Percentiles rank a stretch among this genome's conserved stretches.
phyloP scores from a whole-genome alignment of 2,797 vertebrate genomes.

The Anolis apletophallus region DNA sequence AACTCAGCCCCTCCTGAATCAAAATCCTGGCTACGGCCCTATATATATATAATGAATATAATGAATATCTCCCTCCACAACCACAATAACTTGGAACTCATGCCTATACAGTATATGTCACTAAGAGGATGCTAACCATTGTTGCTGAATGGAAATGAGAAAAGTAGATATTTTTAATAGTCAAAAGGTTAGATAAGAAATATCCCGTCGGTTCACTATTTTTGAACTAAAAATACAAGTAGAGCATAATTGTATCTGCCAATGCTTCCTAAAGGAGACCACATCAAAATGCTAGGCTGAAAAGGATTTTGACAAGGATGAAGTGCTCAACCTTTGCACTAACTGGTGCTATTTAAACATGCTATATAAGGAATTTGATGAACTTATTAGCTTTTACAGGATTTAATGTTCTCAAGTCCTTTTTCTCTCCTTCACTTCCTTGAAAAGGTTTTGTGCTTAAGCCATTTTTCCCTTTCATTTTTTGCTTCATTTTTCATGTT shows the following conservation, averaged over 20 bases:
- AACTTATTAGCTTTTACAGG: slow-evolving; percentile 21
- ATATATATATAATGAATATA: too few species aligned
- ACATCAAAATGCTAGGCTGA: neutral
- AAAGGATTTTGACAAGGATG: neutral
- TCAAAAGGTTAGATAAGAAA: neutral
- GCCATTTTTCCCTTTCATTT: slow-evolving; percentile 50
- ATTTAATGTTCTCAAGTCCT: slow-evolving; percentile 47
- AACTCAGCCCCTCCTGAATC: too few species aligned
- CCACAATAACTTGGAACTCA: too few species aligned
- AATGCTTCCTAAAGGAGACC: neutral
- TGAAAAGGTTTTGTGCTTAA: slow-evolving; percentile 49
- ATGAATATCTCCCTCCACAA: too few species aligned
- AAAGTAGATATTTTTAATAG: neutral
- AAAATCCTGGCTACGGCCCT: too few species aligned
- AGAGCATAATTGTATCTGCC: neutral
- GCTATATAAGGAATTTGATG: slow-evolving; percentile 1
- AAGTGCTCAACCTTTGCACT: neutral
- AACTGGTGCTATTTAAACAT: slow-evolving; percentile 8
- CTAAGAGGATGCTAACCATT: too few species aligned
- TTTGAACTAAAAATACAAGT: neutral
- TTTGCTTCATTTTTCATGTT: slow-evolving; percentile 48
- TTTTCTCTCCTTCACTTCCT: neutral
- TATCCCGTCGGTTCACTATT: neutral
- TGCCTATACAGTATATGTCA: too few species aligned
- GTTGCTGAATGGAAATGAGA: neutral